Conservation (phyloP, 2,888 invertebrate genomes). For the Mesoligia furuncula region DNA sequence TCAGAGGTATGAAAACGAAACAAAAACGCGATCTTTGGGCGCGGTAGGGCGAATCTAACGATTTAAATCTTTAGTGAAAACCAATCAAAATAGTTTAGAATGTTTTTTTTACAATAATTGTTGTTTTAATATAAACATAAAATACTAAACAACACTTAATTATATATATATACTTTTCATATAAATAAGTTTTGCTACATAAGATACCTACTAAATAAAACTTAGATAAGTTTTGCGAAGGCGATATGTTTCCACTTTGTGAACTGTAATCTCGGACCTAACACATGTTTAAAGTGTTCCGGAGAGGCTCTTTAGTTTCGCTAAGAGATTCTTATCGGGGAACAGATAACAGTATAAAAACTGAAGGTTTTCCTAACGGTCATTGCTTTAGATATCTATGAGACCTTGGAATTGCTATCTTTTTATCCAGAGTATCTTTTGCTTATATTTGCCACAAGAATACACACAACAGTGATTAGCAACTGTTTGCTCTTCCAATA, state of each 20-base stretch:
- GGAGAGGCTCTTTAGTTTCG: constrained; percentile 40
- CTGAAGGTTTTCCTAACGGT: not conserved
- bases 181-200: not conserved
- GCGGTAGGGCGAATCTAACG: not conserved
- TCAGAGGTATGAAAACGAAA: not conserved
- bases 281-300: constrained; percentile 37
- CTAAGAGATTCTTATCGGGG: constrained; percentile 47
- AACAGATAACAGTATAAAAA: constrained; percentile 19
- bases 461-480: not conserved
- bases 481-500: too few relatives aligned
- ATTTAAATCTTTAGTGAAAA: not conserved
- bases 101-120: not conserved
- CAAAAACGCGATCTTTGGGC: not conserved
- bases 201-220: not conserved
- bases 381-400: not conserved
- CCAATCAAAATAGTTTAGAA: not conserved
- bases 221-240: constrained; percentile 24
- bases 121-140: not conserved
- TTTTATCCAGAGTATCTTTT: not conserved
- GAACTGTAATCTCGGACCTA: constrained; percentile 47
- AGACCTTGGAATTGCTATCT: not conserved
- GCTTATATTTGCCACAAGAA: not conserved
- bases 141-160: too few relatives aligned
- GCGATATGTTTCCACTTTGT: constrained; percentile 44
- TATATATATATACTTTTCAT: too few relatives aligned